Evolutionary conservation across 2,797 vertebrate species (phyloP), one percentile per base, ranked within the genome.

Genomic region (Acanthurus lineatus): DNA sequence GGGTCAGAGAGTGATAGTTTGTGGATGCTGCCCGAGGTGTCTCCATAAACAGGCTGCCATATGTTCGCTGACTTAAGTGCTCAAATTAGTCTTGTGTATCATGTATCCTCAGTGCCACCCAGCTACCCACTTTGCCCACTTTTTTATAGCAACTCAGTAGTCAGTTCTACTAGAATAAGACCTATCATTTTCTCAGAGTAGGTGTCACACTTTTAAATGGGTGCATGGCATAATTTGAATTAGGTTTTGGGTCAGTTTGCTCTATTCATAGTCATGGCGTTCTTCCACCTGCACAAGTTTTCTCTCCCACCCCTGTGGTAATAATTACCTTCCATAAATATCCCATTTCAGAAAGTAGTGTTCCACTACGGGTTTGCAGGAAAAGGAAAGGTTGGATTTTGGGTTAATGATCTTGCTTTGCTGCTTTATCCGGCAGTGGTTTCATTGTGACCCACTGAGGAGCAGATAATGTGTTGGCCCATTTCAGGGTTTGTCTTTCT

Each of bases 261-360:
- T 87, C 91, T 93, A 93, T 92, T 92, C 86, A 91, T 93, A 91
- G 84, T 58, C 7, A 0, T 47, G 56, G 56, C 79, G 69, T 70
- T 86, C 81, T 77, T 82, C 80, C 85, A 90, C 90, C 92, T 91
- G 89, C 70, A 40, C 71, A 28, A 14, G 47, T 73, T 54, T 32
- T 58, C 51, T 73, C 69, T 71, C 20, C 52, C 52, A 35, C 73
- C 79, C 72, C 83, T 19, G n/a, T 73, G 82, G 81, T 88, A 77
- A 72, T 93, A 93, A 93, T 94, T 91, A 89, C 64, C 62, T 91
- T 92, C 93, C 90, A 93, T 92, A 93, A 93, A 94, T 94, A 93
- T 76, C 63, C 51, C 4, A 10, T 53, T 14, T 67, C 56, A 81
- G 82, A 78, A 88, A 78, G 71, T 58, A 32, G 66, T 16, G 73